phyloP scores from a whole-genome alignment of 1,140 invertebrate species.

The Metopolophium dirhodum region DNA sequence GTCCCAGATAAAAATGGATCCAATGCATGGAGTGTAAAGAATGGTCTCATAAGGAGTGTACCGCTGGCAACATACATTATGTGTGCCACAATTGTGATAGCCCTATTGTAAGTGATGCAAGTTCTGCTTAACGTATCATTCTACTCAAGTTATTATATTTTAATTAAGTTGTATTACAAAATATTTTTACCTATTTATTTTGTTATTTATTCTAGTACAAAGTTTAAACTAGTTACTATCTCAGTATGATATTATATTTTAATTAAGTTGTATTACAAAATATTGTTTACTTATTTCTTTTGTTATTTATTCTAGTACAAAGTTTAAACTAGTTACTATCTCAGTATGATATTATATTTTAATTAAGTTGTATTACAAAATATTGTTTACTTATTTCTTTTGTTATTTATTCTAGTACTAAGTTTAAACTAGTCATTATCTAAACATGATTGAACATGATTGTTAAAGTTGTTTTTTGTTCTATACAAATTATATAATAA shows the following conservation, averaged over 20 bases:
- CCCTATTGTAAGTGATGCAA: neutral
- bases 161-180: neutral
- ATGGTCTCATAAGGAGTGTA: neutral
- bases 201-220: neutral
- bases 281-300: too few relatives aligned
- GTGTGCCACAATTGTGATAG: neutral
- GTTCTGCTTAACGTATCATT: neutral
- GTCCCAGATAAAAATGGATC: neutral
- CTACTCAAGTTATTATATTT: neutral
- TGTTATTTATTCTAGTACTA: too few relatives aligned
- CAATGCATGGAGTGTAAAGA: neutral
- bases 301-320: too few relatives aligned
- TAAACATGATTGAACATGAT: neutral
- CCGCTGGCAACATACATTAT: neutral
- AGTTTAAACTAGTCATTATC: too few relatives aligned
- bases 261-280: neutral
- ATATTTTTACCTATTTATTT: neutral
- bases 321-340: too few relatives aligned
- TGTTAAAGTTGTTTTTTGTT: constrained; percentile 14
- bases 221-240: too few relatives aligned
- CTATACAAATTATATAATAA: neutral
- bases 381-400: too few relatives aligned
- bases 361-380: neutral
- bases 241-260: neutral
- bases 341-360: neutral